Evolutionary conservation across 2,113 vertebrate species (phyloP).

Genomic region (Mormyrus iriodes): DNA sequence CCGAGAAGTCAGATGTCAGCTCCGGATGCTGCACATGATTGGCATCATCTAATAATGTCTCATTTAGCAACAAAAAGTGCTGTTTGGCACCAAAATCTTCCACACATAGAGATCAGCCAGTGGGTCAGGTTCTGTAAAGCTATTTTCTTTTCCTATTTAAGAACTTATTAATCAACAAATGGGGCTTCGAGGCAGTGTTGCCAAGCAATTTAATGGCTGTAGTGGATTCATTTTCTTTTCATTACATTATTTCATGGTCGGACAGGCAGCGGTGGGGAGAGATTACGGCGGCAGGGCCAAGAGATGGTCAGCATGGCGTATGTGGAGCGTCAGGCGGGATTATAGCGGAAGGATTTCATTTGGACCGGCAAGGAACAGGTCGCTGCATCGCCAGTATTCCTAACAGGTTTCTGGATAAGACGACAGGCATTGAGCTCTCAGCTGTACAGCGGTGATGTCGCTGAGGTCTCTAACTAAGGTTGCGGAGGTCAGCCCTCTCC

Average conservation of each 20-base stretch:
- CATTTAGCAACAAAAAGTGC: constrained; percentile 9
- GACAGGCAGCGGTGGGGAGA: constrained; percentile 12
- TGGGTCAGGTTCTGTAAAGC: constrained; percentile 14
- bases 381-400: neutral
- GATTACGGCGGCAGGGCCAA: constrained; percentile 15
- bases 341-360: constrained; percentile 4
- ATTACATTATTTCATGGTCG: constrained; percentile 36
- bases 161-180: constrained; percentile 43
- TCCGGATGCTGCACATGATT: neutral
- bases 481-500: neutral
- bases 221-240: constrained; percentile 40
- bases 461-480: neutral
- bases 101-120: neutral
- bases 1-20: neutral
- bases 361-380: neutral
- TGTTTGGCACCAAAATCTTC: constrained; percentile 8
- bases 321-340: neutral
- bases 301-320: constrained; percentile 7
- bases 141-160: constrained; percentile 33
- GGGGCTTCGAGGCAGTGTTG: constrained; percentile 33
- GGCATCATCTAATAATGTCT: constrained; percentile 7
- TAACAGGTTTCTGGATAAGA: neutral
- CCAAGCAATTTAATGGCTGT: constrained; percentile 35
- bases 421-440: neutral
- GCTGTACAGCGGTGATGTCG: neutral